These are phyloP conservation scores for Eutolmus rufibarbis DNA, from an alignment of 2,888 invertebrate species.

Conservation along the genomic window DNA sequence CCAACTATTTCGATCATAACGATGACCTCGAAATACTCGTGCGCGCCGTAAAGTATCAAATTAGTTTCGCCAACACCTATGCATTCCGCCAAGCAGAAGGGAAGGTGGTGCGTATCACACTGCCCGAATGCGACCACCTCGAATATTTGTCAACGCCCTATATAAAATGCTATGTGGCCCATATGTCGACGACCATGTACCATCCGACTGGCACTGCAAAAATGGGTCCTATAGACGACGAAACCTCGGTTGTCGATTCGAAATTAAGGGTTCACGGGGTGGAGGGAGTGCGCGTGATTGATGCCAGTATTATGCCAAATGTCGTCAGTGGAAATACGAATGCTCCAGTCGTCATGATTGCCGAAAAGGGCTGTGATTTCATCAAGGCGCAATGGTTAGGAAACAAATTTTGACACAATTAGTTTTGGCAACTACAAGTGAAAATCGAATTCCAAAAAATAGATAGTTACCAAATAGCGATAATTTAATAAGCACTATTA, in stretches of 20 bases:
- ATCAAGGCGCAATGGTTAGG: constrained; percentile 65
- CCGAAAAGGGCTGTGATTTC: constrained; percentile 82
- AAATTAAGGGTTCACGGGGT: constrained; percentile 74
- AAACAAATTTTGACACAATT: background rate
- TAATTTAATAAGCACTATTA: background rate
- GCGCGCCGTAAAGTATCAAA: background rate
- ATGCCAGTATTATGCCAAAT: constrained; percentile 83
- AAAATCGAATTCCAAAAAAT: background rate
- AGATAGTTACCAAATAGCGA: background rate
- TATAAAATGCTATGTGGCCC: background rate
- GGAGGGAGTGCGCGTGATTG: constrained; percentile 74
- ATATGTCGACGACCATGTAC: background rate
- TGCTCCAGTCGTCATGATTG: constrained; percentile 84
- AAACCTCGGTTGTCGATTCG: constrained; percentile 75
- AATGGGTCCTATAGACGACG: constrained; percentile 72
- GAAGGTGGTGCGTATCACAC: background rate
- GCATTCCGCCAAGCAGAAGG: background rate
- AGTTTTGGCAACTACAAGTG: background rate
- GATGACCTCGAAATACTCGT: constrained; percentile 62
- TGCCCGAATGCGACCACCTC: background rate
- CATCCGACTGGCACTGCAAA: constrained; percentile 73
- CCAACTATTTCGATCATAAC: constrained; percentile 70
- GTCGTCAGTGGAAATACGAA: constrained; percentile 83
- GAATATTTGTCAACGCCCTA: background rate
- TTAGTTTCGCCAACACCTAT: background rate